Base-by-base conservation (phyloP, 2,888 invertebrate genomes). In the Leptopterna dolabrata region DNA sequence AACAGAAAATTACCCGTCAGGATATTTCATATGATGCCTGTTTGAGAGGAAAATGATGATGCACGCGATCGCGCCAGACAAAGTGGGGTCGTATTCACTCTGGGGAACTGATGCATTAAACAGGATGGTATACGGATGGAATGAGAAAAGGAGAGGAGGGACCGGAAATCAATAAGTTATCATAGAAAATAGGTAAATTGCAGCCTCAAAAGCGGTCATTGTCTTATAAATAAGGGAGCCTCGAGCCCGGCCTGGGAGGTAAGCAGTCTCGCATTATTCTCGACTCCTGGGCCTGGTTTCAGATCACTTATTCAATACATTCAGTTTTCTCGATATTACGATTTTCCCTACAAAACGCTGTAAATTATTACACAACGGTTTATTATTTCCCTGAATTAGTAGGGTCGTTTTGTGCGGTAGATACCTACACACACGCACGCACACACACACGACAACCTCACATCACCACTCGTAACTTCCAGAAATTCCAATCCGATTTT, bases 201-300 rank as follows among this genome's bases (percentile, higher is more conserved):
- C 73, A 73, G 70, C 41, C 41, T 73, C 73, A 73, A 73, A 36
- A 73, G 73, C 73, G 73, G 73, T 73, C 73, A 73, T 73, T 73
- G 73, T 73, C 73, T 73, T 41, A 73, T 73, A 30, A 73, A 73
- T 73, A 73, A 73, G 36, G 63, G 73, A 73, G 36, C 73, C 73
- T n/a, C 13, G 73, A 6, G 16, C 36, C n/a, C n/a, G 73, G 19
- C 73, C 16, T 16, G n/a, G 36, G 73, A 41, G 73, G 36, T 24
- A 63, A 63, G 55, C 36, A 41, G 73, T 16, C 36, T 41, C n/a
- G 16, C 73, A 73, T 73, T 73, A 73, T 73, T 36, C 16, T 29
- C 73, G 19, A 73, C 24, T 19, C 36, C 30, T 73, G 41, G n/a
- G 30, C 41, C 73, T 41, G 2, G n/a, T 41, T 41, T 41, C 73